These are phyloP conservation scores for Mactra quadrangularis DNA, from an alignment of 1,140 invertebrate genomes.

Conservation along the genomic window DNA sequence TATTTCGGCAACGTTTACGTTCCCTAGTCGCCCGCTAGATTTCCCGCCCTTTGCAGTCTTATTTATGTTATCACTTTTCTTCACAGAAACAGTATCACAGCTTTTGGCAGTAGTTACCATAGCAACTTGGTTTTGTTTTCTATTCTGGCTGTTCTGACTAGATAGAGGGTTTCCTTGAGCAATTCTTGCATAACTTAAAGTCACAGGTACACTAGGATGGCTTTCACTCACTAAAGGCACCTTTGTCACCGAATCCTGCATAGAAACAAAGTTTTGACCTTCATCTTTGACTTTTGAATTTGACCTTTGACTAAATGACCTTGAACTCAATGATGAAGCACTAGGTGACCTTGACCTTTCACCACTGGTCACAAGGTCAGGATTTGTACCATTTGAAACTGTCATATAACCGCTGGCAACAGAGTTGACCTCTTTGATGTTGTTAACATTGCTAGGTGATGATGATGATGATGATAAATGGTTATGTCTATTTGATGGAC, in stretches of 20 bases:
- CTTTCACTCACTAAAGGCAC: constrained; percentile 33
- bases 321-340: background rate
- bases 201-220: background rate
- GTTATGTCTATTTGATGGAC: constrained; percentile 59
- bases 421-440: background rate
- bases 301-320: no score
- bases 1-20: constrained; percentile 43
- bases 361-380: constrained; percentile 11
- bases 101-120: background rate
- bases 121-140: constrained; percentile 23
- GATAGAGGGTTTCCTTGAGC: constrained; percentile 54
- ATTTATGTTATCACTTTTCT: background rate
- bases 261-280: background rate
- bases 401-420: constrained; percentile 55
- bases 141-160: constrained; percentile 9
- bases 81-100: constrained; percentile 40
- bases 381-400: constrained; percentile 72
- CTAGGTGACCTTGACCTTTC: background rate
- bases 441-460: background rate
- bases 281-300: background rate
- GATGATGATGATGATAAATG: background rate
- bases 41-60: background rate
- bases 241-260: constrained; percentile 1
- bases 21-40: background rate
- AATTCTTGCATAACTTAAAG: constrained; percentile 54